Conservation (phyloP, 1,140 invertebrate genomes). For the Halictus rubicundus region DNA sequence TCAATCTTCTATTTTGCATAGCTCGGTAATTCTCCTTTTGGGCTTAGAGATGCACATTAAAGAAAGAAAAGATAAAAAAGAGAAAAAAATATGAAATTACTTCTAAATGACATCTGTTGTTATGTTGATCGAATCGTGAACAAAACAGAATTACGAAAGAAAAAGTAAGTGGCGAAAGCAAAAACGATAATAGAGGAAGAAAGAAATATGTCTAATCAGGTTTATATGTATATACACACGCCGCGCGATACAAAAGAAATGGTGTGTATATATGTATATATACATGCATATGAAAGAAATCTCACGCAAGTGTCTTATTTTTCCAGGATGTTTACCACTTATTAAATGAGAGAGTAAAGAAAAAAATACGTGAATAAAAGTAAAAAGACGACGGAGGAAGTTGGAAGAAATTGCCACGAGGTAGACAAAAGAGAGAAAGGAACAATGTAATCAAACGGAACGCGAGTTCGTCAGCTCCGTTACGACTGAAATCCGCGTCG, state of each 20-base stretch:
- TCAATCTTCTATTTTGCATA: constrained; percentile 80
- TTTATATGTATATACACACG: constrained; percentile 54
- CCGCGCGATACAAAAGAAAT: constrained; percentile 14
- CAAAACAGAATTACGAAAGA: constrained; percentile 46
- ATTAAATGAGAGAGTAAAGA: constrained; percentile 40
- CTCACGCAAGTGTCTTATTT: constrained; percentile 74
- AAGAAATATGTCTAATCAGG: constrained; percentile 60
- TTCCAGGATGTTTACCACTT: constrained; percentile 69
- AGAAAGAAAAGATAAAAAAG: constrained; percentile 22
- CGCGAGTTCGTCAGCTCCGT: constrained; percentile 5
- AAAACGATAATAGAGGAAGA: constrained; percentile 13
- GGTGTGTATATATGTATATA: constrained; percentile 58
- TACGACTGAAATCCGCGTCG: not conserved
- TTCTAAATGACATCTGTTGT: constrained; percentile 73
- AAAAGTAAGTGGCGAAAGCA: constrained; percentile 31
- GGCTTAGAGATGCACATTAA: constrained; percentile 77
- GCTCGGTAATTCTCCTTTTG: constrained; percentile 78
- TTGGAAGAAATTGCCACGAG: constrained; percentile 66
- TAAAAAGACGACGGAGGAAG: constrained; percentile 26
- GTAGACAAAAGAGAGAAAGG: constrained; percentile 1
- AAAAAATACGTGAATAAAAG: constrained; percentile 3
- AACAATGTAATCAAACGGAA: not conserved
- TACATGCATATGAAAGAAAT: constrained; percentile 70
- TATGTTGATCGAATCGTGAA: constrained; percentile 54
- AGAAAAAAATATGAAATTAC: constrained; percentile 65